Percentiles rank a stretch among this genome's conserved stretches.
These are phyloP conservation scores for Orius laevigatus DNA, from an alignment of 1,140 invertebrate species.

Conservation along the genomic window DNA sequence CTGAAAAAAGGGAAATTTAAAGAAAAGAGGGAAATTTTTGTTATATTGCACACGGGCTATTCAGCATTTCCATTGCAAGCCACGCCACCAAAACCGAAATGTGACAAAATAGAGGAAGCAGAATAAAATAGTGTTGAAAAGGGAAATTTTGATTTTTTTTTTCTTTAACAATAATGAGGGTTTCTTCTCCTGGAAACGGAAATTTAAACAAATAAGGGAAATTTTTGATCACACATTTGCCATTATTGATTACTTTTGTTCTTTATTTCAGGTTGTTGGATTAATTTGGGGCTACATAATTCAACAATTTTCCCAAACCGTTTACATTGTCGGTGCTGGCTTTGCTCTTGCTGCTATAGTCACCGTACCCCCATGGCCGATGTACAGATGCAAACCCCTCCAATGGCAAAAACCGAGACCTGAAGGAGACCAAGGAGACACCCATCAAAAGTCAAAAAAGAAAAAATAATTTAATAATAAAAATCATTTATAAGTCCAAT, in stretches of 20 bases:
- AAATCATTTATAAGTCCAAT: too few species aligned
- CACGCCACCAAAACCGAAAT: not conserved
- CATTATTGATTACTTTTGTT: not conserved
- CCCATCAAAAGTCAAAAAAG: conserved; percentile 18
- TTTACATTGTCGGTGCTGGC: conserved; percentile 81
- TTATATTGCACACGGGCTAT: too few species aligned
- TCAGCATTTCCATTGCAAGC: not conserved
- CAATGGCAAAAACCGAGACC: conserved; percentile 72
- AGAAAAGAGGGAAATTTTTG: too few species aligned
- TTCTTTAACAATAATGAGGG: too few species aligned
- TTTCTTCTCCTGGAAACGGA: not conserved
- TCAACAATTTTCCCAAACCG: conserved; percentile 88
- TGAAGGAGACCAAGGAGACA: conserved; percentile 20
- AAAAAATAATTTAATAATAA: conserved; percentile 21
- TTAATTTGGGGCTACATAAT: conserved; percentile 84
- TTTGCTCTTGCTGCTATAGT: conserved; percentile 71
- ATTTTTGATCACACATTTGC: not conserved
- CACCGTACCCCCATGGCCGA: conserved; percentile 83
- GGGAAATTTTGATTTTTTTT: conserved; percentile 7
- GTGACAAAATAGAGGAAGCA: not conserved
- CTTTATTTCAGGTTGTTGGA: conserved; percentile 48
- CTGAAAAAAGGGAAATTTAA: too few species aligned
- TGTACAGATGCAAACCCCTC: conserved; percentile 71
- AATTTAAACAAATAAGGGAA: not conserved
- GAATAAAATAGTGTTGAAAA: not conserved